phyloP scores from a whole-genome alignment of 1,140 invertebrate species.

The Diorhabda sublineata region DNA sequence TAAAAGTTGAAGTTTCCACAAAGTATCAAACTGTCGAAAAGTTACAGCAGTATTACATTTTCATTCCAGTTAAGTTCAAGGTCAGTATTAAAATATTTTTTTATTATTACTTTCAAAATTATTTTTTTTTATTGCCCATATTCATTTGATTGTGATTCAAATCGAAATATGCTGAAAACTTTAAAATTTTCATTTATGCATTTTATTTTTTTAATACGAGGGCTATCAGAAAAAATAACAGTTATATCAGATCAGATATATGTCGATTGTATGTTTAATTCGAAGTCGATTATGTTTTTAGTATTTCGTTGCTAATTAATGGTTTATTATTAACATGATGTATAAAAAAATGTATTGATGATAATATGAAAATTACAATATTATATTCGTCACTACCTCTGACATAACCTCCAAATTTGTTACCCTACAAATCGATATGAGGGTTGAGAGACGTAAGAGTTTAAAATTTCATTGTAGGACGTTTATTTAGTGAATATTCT shows the following conservation, averaged over 20 bases:
- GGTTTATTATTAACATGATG: constrained; percentile 13
- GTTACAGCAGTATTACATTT: constrained; percentile 91
- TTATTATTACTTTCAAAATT: too few species aligned
- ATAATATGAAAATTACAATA: constrained; percentile 19
- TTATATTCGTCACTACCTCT: constrained; percentile 30
- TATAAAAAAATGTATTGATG: constrained; percentile 16
- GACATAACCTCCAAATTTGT: constrained; percentile 3
- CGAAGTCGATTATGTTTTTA: too few species aligned
- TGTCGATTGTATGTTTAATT: too few species aligned
- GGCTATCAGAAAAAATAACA: too few species aligned
- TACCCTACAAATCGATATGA: neutral
- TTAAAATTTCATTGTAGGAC: constrained; percentile 59
- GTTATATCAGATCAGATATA: too few species aligned
- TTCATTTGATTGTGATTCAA: too few species aligned
- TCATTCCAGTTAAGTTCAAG: constrained; percentile 95
- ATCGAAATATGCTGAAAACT: too few species aligned
- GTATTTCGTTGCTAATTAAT: too few species aligned
- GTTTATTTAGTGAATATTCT: constrained; percentile 94
- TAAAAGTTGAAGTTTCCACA: constrained; percentile 92
- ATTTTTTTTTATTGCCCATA: too few species aligned
- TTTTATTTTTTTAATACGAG: too few species aligned
- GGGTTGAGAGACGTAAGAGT: neutral
- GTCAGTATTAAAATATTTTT: constrained; percentile 46
- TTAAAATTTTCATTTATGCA: too few species aligned
- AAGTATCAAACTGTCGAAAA: constrained; percentile 99